Base-by-base conservation (phyloP, 1,140 invertebrate genomes). In the Eubasilissa regina region DNA sequence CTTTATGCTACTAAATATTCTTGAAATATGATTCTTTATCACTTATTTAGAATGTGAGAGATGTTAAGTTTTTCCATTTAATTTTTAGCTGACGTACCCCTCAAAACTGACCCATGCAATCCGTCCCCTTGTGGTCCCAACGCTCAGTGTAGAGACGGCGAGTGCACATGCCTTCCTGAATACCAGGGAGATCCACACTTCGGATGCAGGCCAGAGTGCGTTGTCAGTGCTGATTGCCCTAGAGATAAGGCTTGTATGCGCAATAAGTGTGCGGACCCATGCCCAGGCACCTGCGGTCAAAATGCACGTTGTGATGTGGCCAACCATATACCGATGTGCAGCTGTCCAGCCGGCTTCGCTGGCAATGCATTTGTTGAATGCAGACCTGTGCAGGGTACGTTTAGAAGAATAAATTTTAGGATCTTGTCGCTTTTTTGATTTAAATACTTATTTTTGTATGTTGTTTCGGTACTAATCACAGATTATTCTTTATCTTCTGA, bases 261-360 rank as follows among this genome's bases (percentile, higher is more conserved):
- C 79, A 93, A 93, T 81, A 94, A 93, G 87, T 95, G 94, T 84
- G 80, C 88, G 4, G 91, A 94, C 85, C 93, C 93, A 77, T 95
- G 94, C 84, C 87, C 90, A 51, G 92, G 91, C 58, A 92, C 91
- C 47, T 95, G 94, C 86, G 93, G 92, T 35, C 83, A 89, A 72
- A 92, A 92, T 84, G 93, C 94, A 12, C 83, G 90, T 68, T 95
- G 94, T 84, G 89, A 90, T 83, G 93, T 94, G 3, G 90, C 92
- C 47, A 94, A 93, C 85, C 93, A 94, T 83, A 88, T 92, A 47
- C 92, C 94, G 10, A 92, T 92, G 87, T 95, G 94, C 83, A 91
- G 89, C 80, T 95, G 94, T 86, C 90, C 91, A n/a, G 85, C 89
- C 82, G 90, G 90, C 81, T 90, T 89, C 84, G 87, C 88, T 70